phyloP scores from a whole-genome alignment of 2,113 vertebrate genomes.

The Cromileptes altivelis region DNA sequence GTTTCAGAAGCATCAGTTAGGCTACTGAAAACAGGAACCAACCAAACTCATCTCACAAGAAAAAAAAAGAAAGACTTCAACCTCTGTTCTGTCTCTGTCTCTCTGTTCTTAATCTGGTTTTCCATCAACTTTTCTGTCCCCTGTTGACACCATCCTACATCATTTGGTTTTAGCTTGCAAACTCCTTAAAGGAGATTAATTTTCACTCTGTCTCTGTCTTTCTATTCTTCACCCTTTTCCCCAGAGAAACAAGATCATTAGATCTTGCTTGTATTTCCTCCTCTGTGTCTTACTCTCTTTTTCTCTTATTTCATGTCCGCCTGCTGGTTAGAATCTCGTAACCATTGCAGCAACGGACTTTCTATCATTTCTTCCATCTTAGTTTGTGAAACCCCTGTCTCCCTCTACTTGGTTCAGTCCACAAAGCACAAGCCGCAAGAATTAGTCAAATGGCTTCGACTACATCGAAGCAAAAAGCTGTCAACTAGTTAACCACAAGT shows the following conservation, averaged over 20 bases:
- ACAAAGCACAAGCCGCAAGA: not conserved
- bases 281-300: not conserved
- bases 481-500: not conserved
- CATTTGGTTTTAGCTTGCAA: not conserved
- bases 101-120: conserved; percentile 14
- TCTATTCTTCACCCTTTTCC: no score
- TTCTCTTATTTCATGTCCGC: not conserved
- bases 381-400: not conserved
- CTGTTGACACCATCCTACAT: not conserved
- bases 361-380: not conserved
- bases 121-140: conserved; percentile 15
- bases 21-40: conserved; percentile 69
- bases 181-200: not conserved
- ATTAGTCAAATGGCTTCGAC: not conserved
- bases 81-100: not conserved
- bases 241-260: no score
- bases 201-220: not conserved
- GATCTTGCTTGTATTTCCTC: not conserved
- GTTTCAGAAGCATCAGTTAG: conserved; percentile 50
- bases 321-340: not conserved
- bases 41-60: not conserved
- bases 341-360: not conserved
- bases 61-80: conserved; percentile 2
- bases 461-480: no score
- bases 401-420: not conserved